A percentile compares a stretch with the other conserved stretches of the same genome.
Evolutionary conservation across 2,797 vertebrate species (phyloP).

Genomic region (Sebastes dallii): DNA sequence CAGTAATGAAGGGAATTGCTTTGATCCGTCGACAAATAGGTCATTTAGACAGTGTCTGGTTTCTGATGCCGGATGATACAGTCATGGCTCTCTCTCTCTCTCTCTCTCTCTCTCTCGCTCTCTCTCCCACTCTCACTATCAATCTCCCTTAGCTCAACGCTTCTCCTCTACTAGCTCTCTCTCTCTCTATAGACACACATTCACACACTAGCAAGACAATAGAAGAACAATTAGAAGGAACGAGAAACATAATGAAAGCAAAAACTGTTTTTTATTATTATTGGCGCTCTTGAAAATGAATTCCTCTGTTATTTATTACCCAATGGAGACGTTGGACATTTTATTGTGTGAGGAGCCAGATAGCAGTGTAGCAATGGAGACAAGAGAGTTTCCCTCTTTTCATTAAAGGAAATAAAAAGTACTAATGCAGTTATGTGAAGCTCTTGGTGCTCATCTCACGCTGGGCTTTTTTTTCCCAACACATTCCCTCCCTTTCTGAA

Average conservation of each 20-base stretch:
- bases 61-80: slow-evolving; percentile 69
- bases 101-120: neutral
- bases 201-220: slow-evolving; percentile 7
- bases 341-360: slow-evolving; percentile 17
- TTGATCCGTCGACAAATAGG: slow-evolving; percentile 83
- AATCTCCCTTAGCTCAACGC: slow-evolving; percentile 8
- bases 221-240: slow-evolving; percentile 7
- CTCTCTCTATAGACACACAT: neutral
- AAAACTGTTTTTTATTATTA: slow-evolving; percentile 9
- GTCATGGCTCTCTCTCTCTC: slow-evolving; percentile 41
- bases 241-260: neutral
- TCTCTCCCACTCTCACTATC: slow-evolving; percentile 3
- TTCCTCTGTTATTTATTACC: slow-evolving; percentile 40
- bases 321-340: neutral
- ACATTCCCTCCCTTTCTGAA: slow-evolving; percentile 1
- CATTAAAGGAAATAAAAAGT: slow-evolving; percentile 39
- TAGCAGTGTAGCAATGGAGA: neutral
- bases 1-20: slow-evolving; percentile 83
- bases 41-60: slow-evolving; percentile 79
- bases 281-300: slow-evolving; percentile 28
- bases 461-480: slow-evolving; percentile 1
- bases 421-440: slow-evolving; percentile 27
- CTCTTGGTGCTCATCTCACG: slow-evolving; percentile 22
- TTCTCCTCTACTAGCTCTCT: neutral
- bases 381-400: slow-evolving; percentile 23